Evolutionary conservation across 2,797 vertebrate species (phyloP), one percentile per base, ranked within the genome.

Genomic region (Danio jaintianensis): DNA sequence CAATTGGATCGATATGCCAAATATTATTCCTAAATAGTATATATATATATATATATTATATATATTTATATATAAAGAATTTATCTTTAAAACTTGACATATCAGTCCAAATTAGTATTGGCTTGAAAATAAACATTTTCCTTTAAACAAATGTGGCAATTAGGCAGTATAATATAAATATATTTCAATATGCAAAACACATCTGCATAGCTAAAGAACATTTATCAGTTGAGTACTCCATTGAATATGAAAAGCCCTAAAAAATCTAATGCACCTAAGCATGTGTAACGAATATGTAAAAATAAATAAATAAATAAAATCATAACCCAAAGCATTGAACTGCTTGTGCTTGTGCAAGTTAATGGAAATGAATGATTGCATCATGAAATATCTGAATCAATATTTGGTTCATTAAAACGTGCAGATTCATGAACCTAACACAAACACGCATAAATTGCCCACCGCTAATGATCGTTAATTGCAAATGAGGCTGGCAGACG

Each of bases 331-430:
- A 48, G 55, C 42, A 22, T 58, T 53, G 66, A 56, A 56, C 4
- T 47, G 36, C 50, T 10, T 22, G 45, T 3, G 10, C 56, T 59
- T 68, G 43, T 74, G 45, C 43, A 43, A 72, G 48, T 68, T 79
- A 66, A 74, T 66, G 48, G 53, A 70, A 83, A 75, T 53, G 6
- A 70, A 62, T 56, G 43, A 83, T 40, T 56, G 61, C 82, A 75
- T 68, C 64, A 75, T 75, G 52, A 74, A 63, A 75, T 40, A 75
- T 81, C 29, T 50, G 29, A 79, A 76, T 79, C 71, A 80, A 75
- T 74, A 75, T 48, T 68, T 68, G 40, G 64, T 78, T 52, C 45
- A 75, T 71, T 82, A 64, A 75, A 75, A 79, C 56, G 45, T 5
- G 6, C n/a, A 75, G 52, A 74, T 48, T 79, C 70, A 71, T 36